Evolutionary conservation across 1,140 invertebrate genomes (phyloP), one percentile per base, ranked within the genome.

Genomic region (Sycophila sp.): DNA sequence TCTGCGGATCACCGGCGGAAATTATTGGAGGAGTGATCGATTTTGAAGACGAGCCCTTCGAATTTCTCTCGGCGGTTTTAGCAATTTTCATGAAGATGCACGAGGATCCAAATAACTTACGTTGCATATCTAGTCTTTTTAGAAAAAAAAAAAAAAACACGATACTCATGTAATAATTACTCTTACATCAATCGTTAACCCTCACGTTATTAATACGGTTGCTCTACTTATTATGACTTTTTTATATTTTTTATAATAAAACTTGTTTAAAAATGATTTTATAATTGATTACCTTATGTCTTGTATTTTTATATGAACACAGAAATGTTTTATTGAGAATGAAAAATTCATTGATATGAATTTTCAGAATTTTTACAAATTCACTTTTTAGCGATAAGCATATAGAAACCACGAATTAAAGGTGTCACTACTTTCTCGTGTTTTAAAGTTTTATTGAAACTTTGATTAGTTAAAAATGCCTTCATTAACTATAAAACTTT

Each of bases 101-200:
- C 28, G 64, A 75, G 51, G 69, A 28, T 22, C 17, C 5, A 73
- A 75, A 63, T 53, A 76, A 76, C 63, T 73, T 74, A 72, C 67
- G 70, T 76, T 60, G 58, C 71, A 73, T 75, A 59, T 78, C 78
- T 77, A 77, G 78, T 79, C 76, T 49, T 73, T 65, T 55, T 62
- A 69, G 45, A 69, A 7, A n/a, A n/a, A n/a, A n/a, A n/a, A n/a
- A n/a, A n/a, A n/a, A n/a, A 32, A 62, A 53, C 30, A 62, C 17
- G 19, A 59, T 49, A 63, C 30, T 47, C 59, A 32, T 62, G 38
- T 47, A 34, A 45, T 49, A 36, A 40, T 34, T 19, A n/a, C 28
- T 24, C 26, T 17, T 30, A 30, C 68, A 70, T 76, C 19, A 68
- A 73, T 76, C 67, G 68, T 72, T 19, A 24, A 22, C 28, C 32